Base-by-base conservation (phyloP, 2,797 vertebrate species). In the Danionella dracula region DNA sequence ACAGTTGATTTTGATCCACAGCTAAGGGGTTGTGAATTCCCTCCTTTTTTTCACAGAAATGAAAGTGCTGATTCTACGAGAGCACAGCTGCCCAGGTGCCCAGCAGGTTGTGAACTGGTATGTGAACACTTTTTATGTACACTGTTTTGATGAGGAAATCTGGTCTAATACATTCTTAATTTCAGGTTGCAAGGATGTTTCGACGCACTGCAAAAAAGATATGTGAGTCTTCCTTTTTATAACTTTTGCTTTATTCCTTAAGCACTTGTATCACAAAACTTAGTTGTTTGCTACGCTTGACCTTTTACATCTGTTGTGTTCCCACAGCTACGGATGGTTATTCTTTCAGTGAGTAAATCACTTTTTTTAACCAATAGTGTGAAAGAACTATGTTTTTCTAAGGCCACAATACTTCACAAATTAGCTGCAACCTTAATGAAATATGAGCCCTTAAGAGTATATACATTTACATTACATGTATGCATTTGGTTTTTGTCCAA, bases 111-210 rank as follows among this genome's bases (percentile, higher is more conserved):
- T 97, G 58, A 90, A 93, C 54, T 76, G 68, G 46, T 73, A 49
- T 32, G 69, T 61, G n/a, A 13, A 62, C 7, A 31, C 6, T 27
- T 27, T 3, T 27, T n/a, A n/a, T n/a, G n/a, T n/a, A n/a, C n/a
- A n/a, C n/a, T n/a, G n/a, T n/a, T n/a, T n/a, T n/a, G n/a, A n/a
- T 27, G 23, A 27, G 6, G 23, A 27, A 27, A 27, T 27, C 23
- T 3, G 23, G 23, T 65, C 15, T 55, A 11, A 46, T 10, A 32
- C 15, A 10, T 4, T 42, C 5, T 6, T 27, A n/a, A n/a, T 38
- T 80, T 32, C 81, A 98, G 95, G 96, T 92, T 98, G 90, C 83
- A 92, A 58, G 95, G 96, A 66, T 97, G 95, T 76, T 98, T 97
- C 62, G 95, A 98, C 78, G 96, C 96, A 76, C 90, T 98, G 68